These are phyloP conservation scores for Mythimna vitellina DNA, from an alignment of 2,888 invertebrate genomes.

Conservation along the genomic window DNA sequence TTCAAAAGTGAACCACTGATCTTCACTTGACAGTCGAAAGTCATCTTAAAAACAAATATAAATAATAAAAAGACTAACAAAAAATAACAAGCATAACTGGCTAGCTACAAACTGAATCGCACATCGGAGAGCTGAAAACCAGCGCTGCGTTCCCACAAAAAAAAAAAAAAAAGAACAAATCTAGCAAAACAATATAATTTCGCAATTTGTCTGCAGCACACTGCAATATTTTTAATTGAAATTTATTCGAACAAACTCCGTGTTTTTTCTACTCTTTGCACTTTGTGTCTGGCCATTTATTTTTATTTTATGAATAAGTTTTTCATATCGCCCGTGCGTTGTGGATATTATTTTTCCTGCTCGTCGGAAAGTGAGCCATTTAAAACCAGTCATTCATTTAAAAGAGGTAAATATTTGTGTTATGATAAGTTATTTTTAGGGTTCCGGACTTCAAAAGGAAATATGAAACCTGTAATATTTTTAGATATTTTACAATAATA, in stretches of 20 bases:
- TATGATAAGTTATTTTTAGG: conserved; percentile 9
- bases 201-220: conserved; percentile 48
- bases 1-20: no score
- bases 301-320: conserved; percentile 49
- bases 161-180: neutral
- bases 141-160: neutral
- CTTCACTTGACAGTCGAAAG: no score
- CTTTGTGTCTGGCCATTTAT: conserved; percentile 24
- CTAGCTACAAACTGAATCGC: conserved; percentile 22
- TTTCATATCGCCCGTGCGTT: conserved; percentile 30
- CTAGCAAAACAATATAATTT: conserved; percentile 49
- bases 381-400: conserved; percentile 25
- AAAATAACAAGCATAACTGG: neutral
- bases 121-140: conserved; percentile 20
- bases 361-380: conserved; percentile 13
- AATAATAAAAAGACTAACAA: neutral
- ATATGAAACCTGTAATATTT: no score
- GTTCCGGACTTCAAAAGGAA: no score
- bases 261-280: conserved; percentile 34
- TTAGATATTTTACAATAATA: no score
- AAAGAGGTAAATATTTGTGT: neutral
- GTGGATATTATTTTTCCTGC: conserved; percentile 12
- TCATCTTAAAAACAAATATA: no score
- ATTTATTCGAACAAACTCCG: conserved; percentile 56
- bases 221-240: conserved; percentile 67